Base-by-base conservation (phyloP, 1,140 invertebrate genomes). In the Cryptotermes secundus region DNA sequence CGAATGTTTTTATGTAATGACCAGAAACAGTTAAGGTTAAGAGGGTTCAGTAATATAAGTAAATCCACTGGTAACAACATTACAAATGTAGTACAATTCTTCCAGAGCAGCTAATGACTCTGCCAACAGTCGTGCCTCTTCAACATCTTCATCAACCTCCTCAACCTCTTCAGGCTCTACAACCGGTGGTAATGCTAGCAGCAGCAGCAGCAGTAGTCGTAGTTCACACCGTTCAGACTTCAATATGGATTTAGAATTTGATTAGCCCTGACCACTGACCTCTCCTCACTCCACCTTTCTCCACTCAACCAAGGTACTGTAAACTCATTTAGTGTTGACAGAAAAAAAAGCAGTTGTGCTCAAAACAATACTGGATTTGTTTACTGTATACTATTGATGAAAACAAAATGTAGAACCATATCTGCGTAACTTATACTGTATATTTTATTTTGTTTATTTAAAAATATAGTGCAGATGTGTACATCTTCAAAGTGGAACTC, bases 201-300 rank as follows among this genome's bases (percentile, higher is more conserved):
- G 53, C 45, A 84, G 84, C 26, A 82, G 53, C 45, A 84, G 53
- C 84, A 82, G 38, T 49, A 82, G 84, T 65, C 80, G 53, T 49
- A 82, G 84, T 79, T 65, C 38, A 24, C 53, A 34, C 34, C 72
- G 31, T 34, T 36, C 84, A 38, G 84, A 84, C 84, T 84, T 53
- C 53, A 82, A 84, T 42, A 84, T 84, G 84, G 84, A 84, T 45
- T 35, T 81, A 38, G 84, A 84, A 81, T 82, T 81, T 65, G 84
- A 84, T 35, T 84, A 84, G 84, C 84, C 72, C 34, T 79, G n/a
- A 38, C 81, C 72, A 42, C 53, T 42, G 45, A n/a, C 45, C 38
- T 82, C 45, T 82, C 45, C 81, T 82, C 42, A 82, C 81, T 82
- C 38, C 81, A 45, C 81, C 22, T 53, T 81, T 24, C 31, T 42